Conservation (phyloP, 2,797 vertebrate genomes). For the Tangara arthus region DNA sequence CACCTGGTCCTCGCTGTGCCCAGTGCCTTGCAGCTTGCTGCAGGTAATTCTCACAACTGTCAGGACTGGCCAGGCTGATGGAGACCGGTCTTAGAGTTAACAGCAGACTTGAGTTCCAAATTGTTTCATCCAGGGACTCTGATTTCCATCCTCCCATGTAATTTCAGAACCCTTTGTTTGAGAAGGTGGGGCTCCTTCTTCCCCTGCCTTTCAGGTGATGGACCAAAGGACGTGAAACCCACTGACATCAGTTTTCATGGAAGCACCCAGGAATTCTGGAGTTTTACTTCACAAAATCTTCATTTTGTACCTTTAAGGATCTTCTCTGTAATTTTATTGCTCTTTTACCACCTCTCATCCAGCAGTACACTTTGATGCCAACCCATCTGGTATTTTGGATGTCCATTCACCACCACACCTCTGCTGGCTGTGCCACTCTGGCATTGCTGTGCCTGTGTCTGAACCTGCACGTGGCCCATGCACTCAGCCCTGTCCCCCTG, state of each 20-base stretch:
- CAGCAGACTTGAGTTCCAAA: background rate
- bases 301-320: background rate
- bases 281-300: background rate
- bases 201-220: background rate
- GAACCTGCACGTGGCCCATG: rapidly evolving
- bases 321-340: background rate
- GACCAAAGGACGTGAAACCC: background rate
- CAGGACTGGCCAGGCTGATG: background rate
- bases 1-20: rapidly evolving
- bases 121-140: background rate
- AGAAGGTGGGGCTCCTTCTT: background rate
- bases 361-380: background rate
- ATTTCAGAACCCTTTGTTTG: background rate
- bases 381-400: background rate
- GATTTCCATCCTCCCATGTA: background rate
- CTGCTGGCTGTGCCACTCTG: background rate
- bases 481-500: rapidly evolving
- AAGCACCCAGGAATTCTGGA: background rate
- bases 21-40: rapidly evolving
- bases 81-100: background rate
- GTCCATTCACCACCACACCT: background rate
- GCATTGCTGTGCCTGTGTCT: background rate
- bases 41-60: rapidly evolving
- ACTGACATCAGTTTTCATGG: background rate
- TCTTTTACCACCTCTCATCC: background rate